phyloP scores from a whole-genome alignment of 2,113 vertebrate species.

The Theristicus caerulescens region DNA sequence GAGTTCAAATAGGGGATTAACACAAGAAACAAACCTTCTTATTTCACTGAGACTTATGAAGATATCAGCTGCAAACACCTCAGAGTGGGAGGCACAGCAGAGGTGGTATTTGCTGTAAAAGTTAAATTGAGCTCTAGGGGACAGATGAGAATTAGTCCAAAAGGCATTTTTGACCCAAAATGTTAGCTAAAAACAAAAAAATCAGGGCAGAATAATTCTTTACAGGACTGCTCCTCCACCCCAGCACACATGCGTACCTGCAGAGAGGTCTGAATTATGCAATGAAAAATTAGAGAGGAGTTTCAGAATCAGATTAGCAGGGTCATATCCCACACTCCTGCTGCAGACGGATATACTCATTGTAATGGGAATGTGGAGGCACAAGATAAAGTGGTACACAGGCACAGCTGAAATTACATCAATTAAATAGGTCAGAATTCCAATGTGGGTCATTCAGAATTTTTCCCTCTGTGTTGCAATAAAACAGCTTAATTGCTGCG shows the following conservation, averaged over 20 bases:
- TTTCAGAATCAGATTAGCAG: not conserved
- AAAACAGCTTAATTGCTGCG: not conserved
- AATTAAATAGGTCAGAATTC: not conserved
- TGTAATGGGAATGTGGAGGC: not conserved
- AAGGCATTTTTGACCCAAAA: not conserved
- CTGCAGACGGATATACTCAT: not conserved
- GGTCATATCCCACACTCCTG: not conserved
- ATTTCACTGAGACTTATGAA: not conserved
- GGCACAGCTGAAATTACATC: not conserved
- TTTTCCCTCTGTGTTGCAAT: not conserved
- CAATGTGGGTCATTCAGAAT: not conserved
- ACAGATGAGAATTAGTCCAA: not conserved
- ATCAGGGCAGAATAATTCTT: not conserved
- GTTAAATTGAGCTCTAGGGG: not conserved
- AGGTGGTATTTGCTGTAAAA: not conserved
- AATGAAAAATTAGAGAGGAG: not conserved
- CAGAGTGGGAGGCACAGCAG: not conserved
- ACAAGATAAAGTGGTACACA: not conserved
- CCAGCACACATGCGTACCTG: too few relatives aligned
- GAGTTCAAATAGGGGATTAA: not conserved
- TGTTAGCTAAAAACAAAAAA: not conserved
- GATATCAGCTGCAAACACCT: not conserved
- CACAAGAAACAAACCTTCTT: not conserved
- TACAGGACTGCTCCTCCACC: not conserved
- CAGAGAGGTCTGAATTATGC: not conserved